Evolutionary conservation across 2,113 vertebrate species (phyloP).

Genomic region (Psilopogon haemacephalus): DNA sequence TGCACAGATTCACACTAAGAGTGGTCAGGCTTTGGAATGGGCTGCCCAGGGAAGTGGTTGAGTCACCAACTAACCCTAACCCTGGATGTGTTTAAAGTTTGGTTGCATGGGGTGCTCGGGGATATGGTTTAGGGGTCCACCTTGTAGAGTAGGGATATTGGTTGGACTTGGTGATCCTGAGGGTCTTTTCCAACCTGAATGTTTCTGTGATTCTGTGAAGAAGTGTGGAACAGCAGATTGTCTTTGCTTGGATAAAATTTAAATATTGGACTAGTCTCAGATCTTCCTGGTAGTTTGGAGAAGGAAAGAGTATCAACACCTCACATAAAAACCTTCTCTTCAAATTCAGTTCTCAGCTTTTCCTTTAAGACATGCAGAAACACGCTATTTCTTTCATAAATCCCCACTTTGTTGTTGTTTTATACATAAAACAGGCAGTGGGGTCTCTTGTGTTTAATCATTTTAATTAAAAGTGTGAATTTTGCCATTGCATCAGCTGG

Average conservation of each 20-base stretch:
- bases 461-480: conserved; percentile 41
- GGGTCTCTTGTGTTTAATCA: conserved; percentile 61
- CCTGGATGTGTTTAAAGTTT: no score
- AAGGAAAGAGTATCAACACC: neutral
- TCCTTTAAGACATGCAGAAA: conserved; percentile 36
- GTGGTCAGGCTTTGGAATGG: no score
- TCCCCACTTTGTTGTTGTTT: conserved; percentile 62
- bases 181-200: no score
- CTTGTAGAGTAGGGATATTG: no score
- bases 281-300: neutral
- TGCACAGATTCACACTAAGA: neutral
- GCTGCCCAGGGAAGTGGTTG: no score
- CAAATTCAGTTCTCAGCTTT: conserved; percentile 40
- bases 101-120: no score
- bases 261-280: neutral
- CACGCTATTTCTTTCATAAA: conserved; percentile 24
- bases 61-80: no score
- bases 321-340: neutral
- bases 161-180: no score
- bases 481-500: conserved; percentile 40
- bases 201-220: neutral
- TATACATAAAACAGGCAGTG: conserved; percentile 49
- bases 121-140: no score
- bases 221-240: neutral
- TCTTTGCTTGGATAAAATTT: neutral